phyloP scores from a whole-genome alignment of 2,113 vertebrate genomes.

The Antennarius striatus region DNA sequence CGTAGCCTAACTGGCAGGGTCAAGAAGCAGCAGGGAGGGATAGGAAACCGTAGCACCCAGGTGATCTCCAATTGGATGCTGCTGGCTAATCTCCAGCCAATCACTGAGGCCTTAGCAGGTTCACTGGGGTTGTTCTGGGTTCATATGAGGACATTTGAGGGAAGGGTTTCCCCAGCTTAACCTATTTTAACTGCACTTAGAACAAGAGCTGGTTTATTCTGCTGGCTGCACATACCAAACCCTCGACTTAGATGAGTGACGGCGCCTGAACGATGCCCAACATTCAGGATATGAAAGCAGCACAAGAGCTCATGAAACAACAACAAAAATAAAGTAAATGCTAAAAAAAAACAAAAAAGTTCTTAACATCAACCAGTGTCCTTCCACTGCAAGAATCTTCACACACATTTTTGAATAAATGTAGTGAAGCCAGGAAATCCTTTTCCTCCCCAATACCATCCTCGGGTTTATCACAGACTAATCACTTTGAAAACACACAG shows the following conservation, averaged over 20 bases:
- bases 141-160: slow-evolving; percentile 19
- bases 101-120: slow-evolving; percentile 22
- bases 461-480: too few species aligned
- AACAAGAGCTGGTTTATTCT: neutral
- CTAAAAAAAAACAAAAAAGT: too few species aligned
- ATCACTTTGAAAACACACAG: too few species aligned
- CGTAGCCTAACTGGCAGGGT: neutral
- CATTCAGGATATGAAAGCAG: too few species aligned
- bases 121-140: slow-evolving; percentile 49
- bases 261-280: neutral
- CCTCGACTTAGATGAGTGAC: neutral
- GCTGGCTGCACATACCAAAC: neutral
- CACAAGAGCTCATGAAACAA: too few species aligned
- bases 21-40: slow-evolving; percentile 5
- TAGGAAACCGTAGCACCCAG: slow-evolving; percentile 9
- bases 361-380: too few species aligned
- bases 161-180: slow-evolving; percentile 24
- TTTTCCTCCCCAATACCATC: too few species aligned
- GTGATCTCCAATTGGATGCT: slow-evolving; percentile 29
- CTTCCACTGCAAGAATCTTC: too few species aligned
- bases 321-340: too few species aligned
- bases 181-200: neutral
- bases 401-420: too few species aligned
- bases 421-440: too few species aligned
- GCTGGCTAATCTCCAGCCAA: slow-evolving; percentile 48